Percentiles rank a stretch among this genome's conserved stretches.
Evolutionary conservation across 2,888 invertebrate species (phyloP).

Genomic region (Sympetrum striolatum): DNA sequence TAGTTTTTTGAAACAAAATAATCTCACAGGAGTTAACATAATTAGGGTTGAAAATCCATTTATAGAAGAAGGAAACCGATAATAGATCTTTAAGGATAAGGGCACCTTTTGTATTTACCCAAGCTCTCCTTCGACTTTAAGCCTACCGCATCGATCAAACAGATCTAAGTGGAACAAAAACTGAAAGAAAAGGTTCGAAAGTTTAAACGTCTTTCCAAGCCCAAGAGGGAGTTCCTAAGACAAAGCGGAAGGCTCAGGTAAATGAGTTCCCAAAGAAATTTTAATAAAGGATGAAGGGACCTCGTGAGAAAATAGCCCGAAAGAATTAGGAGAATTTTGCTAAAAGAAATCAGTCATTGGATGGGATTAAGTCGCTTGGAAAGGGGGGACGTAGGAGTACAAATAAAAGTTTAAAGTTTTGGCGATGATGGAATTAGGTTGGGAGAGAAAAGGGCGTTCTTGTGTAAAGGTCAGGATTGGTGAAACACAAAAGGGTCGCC

Average conservation of each 20-base stretch:
- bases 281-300: not conserved
- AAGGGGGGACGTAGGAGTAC: not conserved
- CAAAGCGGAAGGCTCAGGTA: not conserved
- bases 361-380: no score
- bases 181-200: no score
- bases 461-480: not conserved
- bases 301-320: not conserved
- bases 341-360: not conserved
- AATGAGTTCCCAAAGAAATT: not conserved
- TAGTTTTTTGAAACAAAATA: no score
- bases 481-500: not conserved
- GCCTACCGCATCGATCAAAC: no score
- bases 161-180: no score
- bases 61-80: no score
- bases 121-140: no score
- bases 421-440: not conserved
- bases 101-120: no score
- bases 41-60: no score
- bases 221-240: not conserved
- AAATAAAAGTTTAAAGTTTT: not conserved
- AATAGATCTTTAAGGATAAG: no score
- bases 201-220: no score
- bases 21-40: no score
- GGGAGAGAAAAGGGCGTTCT: not conserved
- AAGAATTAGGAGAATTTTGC: not conserved